Conservation (phyloP, 2,113 vertebrate species). For the Vulpes vulpes region DNA sequence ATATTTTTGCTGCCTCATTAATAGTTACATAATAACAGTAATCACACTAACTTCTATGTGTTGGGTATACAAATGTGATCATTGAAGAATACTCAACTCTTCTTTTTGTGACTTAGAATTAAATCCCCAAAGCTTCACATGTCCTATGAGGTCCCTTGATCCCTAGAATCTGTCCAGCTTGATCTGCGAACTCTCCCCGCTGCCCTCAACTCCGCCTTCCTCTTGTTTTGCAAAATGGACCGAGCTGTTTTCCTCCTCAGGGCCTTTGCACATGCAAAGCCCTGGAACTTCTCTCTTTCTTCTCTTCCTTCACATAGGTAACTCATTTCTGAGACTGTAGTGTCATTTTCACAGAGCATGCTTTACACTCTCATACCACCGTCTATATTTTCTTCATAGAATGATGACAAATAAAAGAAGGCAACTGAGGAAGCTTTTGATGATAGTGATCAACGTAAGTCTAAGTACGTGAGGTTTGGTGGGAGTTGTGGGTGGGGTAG, state of each 20-base stretch:
- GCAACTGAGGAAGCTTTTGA: neutral
- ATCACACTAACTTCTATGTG: neutral
- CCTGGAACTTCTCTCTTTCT: neutral
- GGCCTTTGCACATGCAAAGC: neutral
- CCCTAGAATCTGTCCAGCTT: neutral
- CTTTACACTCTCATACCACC: neutral
- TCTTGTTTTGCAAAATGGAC: neutral
- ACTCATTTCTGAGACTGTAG: neutral
- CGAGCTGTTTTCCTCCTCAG: neutral
- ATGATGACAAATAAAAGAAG: neutral
- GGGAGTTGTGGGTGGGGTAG: neutral
- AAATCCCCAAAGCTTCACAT: neutral
- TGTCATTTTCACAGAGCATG: neutral
- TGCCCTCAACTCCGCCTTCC: neutral
- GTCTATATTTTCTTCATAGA: neutral
- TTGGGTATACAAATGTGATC: neutral
- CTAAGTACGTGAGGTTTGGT: neutral
- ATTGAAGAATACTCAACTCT: neutral
- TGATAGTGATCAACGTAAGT: neutral
- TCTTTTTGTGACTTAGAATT: constrained; percentile 4
- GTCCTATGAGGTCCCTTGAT: neutral
- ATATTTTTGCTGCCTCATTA: constrained; percentile 12
- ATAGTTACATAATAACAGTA: neutral
- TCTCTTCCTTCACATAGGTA: neutral
- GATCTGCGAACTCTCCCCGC: neutral